Conservation (phyloP, 2,797 vertebrate genomes). For the Falco peregrinus region DNA sequence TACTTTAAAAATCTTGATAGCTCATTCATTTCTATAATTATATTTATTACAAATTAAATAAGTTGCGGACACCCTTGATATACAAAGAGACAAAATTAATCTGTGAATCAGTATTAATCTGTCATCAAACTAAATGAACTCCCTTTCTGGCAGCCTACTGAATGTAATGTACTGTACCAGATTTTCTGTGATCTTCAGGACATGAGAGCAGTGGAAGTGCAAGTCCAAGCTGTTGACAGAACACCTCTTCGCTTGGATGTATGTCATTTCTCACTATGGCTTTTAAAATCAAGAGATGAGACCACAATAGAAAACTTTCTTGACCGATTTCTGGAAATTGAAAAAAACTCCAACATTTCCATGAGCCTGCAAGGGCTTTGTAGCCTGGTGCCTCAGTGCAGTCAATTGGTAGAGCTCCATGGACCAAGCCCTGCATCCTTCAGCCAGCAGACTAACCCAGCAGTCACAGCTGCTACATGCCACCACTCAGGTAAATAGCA, state of each 20-base stretch:
- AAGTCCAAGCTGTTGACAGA: not conserved
- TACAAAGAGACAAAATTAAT: conserved; percentile 86
- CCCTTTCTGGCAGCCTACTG: conserved; percentile 66
- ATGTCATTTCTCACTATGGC: not conserved
- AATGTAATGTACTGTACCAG: conserved; percentile 46
- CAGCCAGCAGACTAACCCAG: not conserved
- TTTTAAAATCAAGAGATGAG: not conserved
- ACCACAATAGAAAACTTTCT: not conserved
- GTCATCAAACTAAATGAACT: conserved; percentile 77
- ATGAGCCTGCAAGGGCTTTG: not conserved
- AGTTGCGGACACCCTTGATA: conserved; percentile 79
- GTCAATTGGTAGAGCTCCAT: not conserved
- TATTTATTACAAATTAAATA: conserved; percentile 87
- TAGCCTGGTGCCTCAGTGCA: not conserved
- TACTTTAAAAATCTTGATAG: conserved; percentile 85
- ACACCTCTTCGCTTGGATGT: not conserved
- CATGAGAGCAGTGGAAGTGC: not conserved
- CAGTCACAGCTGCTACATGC: not conserved
- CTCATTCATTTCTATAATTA: conserved; percentile 94
- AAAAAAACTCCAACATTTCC: not conserved
- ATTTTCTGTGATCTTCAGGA: not conserved
- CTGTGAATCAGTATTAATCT: conserved; percentile 85
- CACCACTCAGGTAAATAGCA: accelerated
- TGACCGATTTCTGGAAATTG: not conserved
- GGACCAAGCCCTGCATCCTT: not conserved